These are phyloP conservation scores for Mythimna pallens DNA, from an alignment of 2,888 invertebrate genomes.

Conservation along the genomic window DNA sequence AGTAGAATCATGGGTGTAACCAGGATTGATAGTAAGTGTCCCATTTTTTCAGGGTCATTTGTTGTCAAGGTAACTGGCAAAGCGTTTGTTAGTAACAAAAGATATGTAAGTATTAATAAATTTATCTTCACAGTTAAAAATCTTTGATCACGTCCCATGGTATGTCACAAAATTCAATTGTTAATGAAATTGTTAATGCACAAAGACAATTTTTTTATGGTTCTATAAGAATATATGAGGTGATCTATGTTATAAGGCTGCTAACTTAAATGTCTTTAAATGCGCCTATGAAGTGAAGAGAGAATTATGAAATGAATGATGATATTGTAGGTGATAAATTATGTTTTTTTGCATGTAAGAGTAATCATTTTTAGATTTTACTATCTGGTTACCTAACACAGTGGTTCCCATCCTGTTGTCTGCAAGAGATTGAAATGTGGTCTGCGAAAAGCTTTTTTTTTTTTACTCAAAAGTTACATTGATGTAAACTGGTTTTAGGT, in stretches of 20 bases:
- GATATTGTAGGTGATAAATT: background rate
- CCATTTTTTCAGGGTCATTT: conserved; percentile 36
- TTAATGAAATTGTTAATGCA: background rate
- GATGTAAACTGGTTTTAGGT: too few relatives aligned
- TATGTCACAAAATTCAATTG: too few relatives aligned
- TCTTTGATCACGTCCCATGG: background rate
- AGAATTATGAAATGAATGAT: background rate
- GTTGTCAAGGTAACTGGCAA: conserved; percentile 7
- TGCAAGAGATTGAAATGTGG: too few relatives aligned
- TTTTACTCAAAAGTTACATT: too few relatives aligned
- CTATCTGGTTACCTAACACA: conserved; percentile 29
- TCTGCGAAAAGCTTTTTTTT: too few relatives aligned
- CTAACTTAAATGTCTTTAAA: background rate
- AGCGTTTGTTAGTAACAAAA: conserved; percentile 15
- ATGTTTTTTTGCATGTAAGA: conserved; percentile 5
- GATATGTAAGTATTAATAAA: conserved; percentile 1
- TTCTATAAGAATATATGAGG: background rate
- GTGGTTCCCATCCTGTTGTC: too few relatives aligned
- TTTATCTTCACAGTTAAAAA: conserved; percentile 10
- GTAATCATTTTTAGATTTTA: conserved; percentile 18
- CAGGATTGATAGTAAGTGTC: conserved; percentile 30
- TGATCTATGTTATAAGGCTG: background rate
- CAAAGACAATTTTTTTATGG: background rate
- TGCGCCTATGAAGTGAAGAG: background rate
- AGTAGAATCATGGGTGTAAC: conserved; percentile 39